Base-by-base conservation (phyloP, 2,888 invertebrate genomes). In the Cylloceria caligata region DNA sequence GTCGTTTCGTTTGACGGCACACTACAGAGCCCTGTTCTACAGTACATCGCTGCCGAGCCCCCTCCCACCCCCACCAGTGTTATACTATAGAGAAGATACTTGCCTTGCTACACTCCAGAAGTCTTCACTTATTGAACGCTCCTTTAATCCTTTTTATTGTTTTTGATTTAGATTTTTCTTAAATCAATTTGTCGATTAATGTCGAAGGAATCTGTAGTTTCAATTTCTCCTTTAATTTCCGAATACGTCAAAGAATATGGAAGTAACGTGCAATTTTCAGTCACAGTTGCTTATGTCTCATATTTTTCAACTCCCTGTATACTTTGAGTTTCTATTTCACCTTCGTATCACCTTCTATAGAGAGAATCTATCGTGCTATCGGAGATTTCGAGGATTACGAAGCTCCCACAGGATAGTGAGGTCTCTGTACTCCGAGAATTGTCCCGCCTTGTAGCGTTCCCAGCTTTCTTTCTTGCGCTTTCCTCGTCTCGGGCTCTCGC, bases 1-100 rank as follows among this genome's bases (percentile, higher is more conserved):
- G 72, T 73, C 82, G 80, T 84, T 85, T 62, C 64, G 60, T 76
- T 82, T 67, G 68, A 74, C 68, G 71, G 30, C 72, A 60, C 47
- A 45, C 21, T 60, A 21, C 45, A n/a, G 36, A 30, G 45, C 62
- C 69, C 42, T 42, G 24, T 24, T 57, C 42, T 16, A 13, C 11
- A 16, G 21, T 71, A 30, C 57, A 55, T 19, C n/a, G 16, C 27
- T 16, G 27, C 27, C 34, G 49, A 67, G 16, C 19, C 27, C 27
- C n/a, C 19, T n/a, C n/a, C n/a, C n/a, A n/a, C n/a, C n/a, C n/a
- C n/a, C n/a, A n/a, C n/a, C n/a, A 6, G 49, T 49, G 30, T 30
- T 27, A 62, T 36, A 62, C 19, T 1, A 34, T 16, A 21, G 19
- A 36, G 36, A 62, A 62, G 19, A 11, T 16, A 11, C 19, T 34